These are phyloP conservation scores for Pocillopora meandrina DNA, from an alignment of 92 coral and sea anemone genomes.

Conservation along the genomic window DNA sequence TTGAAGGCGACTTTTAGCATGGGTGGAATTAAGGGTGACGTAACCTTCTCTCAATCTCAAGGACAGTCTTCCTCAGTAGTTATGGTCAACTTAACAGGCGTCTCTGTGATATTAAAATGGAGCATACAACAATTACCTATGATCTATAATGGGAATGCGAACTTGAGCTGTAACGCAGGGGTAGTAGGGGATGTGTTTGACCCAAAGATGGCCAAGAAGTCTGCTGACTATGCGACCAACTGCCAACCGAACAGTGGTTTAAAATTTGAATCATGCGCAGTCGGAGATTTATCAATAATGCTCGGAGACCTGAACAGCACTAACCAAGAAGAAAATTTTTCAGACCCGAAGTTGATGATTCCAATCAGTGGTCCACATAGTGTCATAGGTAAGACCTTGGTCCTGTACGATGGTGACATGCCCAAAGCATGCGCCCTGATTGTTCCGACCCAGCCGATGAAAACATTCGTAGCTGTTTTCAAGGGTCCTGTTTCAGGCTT, in stretches of 20 bases:
- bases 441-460: conserved; percentile 41
- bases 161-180: conserved; percentile 56
- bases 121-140: conserved; percentile 75
- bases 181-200: conserved; percentile 71
- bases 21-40: conserved; percentile 82
- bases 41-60: conserved; percentile 65
- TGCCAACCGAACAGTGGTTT: conserved; percentile 30
- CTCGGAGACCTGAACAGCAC: conserved; percentile 53
- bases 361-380: conserved; percentile 73
- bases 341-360: conserved; percentile 38
- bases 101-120: conserved; percentile 66
- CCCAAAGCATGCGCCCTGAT: conserved; percentile 90
- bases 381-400: conserved; percentile 80
- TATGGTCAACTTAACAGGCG: conserved; percentile 68
- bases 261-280: conserved; percentile 64
- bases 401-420: conserved; percentile 58
- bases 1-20: conserved; percentile 78
- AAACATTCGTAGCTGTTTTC: conserved; percentile 71
- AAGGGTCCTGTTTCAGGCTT: conserved; percentile 90
- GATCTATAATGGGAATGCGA: conserved; percentile 84
- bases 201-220: conserved; percentile 59
- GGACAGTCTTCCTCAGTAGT: conserved; percentile 48
- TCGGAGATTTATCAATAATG: conserved; percentile 80
- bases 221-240: conserved; percentile 33
- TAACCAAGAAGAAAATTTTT: conserved; percentile 19